phyloP scores from a whole-genome alignment of 2,113 vertebrate genomes.

The Limnothrissa miodon region DNA sequence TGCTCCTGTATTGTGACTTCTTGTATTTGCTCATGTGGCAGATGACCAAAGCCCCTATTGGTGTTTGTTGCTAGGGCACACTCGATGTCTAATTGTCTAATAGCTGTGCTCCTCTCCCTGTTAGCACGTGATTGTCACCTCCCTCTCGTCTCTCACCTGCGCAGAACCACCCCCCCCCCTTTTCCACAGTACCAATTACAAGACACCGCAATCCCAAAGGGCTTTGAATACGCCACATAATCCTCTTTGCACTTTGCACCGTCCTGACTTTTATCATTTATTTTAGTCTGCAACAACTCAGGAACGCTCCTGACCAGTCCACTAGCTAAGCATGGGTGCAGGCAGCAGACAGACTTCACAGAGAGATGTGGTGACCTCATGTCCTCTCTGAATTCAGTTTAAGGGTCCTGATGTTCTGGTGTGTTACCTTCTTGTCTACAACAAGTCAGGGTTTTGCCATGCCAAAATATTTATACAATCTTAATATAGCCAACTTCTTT shows the following conservation, averaged over 20 bases:
- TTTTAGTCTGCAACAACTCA: slow-evolving; percentile 11
- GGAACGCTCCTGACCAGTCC: background rate
- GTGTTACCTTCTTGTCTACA: no score
- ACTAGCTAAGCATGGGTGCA: background rate
- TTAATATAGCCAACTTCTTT: no score
- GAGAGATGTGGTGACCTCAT: background rate
- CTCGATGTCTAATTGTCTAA: background rate
- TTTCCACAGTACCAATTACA: slow-evolving; percentile 22
- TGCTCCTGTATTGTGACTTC: background rate
- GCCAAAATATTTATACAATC: no score
- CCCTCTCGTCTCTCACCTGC: background rate
- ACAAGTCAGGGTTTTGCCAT: no score
- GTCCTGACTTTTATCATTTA: slow-evolving; percentile 17
- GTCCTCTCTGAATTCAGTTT: background rate
- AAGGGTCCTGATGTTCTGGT: background rate
- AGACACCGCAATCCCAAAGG: slow-evolving; percentile 20
- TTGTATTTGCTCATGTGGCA: background rate
- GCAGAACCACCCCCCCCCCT: background rate
- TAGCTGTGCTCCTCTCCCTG: background rate
- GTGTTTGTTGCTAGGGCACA: background rate
- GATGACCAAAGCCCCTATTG: background rate
- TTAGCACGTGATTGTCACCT: background rate
- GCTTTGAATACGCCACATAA: slow-evolving; percentile 34
- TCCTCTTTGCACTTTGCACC: slow-evolving; percentile 32
- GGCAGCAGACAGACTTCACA: background rate